These are phyloP conservation scores for Cerceris rybyensis DNA, from an alignment of 2,888 invertebrate genomes.

Conservation along the genomic window DNA sequence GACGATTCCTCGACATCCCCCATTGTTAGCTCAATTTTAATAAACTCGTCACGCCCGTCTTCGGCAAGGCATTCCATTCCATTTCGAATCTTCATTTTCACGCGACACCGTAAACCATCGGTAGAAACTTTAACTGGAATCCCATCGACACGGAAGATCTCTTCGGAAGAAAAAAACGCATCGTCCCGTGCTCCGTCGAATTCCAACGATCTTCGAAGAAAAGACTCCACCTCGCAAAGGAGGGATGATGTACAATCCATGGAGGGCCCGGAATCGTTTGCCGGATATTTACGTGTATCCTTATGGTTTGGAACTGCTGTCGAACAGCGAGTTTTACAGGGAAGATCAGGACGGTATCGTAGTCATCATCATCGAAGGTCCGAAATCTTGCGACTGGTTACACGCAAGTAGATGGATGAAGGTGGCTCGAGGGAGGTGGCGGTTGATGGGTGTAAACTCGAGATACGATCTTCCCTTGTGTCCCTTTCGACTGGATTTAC, in stretches of 20 bases:
- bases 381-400: constrained; percentile 56
- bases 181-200: constrained; percentile 39
- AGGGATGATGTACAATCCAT: constrained; percentile 44
- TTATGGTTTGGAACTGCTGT: constrained; percentile 55
- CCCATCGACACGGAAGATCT: constrained; percentile 51
- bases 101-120: constrained; percentile 44
- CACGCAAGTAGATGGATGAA: constrained; percentile 68
- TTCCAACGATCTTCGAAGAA: constrained; percentile 50
- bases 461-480: constrained; percentile 75
- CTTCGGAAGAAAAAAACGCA: constrained; percentile 10
- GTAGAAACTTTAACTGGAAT: constrained; percentile 16
- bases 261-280: constrained; percentile 2
- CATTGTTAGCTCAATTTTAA: constrained; percentile 42
- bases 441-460: constrained; percentile 79
- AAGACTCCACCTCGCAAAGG: constrained; percentile 16
- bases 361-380: constrained; percentile 43
- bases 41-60: constrained; percentile 58
- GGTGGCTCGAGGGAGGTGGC: constrained; percentile 71
- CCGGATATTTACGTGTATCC: constrained; percentile 60
- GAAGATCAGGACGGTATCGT: constrained; percentile 53
- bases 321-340: constrained; percentile 64
- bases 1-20: constrained; percentile 2
- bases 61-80: constrained; percentile 3
- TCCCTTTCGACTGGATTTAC: constrained; percentile 62
- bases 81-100: constrained; percentile 54